Percentiles rank a stretch among this genome's conserved stretches.
These are phyloP conservation scores for Trachymyrmex septentrionalis DNA, from an alignment of 1,140 invertebrate species.

Conservation along the genomic window DNA sequence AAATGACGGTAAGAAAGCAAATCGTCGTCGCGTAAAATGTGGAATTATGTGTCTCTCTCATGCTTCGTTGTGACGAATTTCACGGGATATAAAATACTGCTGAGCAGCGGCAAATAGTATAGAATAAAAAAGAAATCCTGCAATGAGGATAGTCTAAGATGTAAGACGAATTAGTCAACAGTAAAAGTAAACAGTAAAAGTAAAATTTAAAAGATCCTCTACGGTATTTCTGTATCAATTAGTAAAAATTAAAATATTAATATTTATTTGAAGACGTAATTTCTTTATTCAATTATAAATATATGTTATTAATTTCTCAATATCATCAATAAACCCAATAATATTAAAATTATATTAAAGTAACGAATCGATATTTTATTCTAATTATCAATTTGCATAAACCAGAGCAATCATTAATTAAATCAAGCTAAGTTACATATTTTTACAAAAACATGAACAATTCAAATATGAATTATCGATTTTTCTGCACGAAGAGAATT, in stretches of 20 bases:
- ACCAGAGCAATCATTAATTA: constrained; percentile 10
- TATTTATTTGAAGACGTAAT: neutral
- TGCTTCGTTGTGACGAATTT: constrained; percentile 72
- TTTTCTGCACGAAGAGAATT: neutral
- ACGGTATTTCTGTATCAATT: neutral
- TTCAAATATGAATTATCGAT: neutral
- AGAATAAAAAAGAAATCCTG: constrained; percentile 39
- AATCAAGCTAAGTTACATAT: neutral
- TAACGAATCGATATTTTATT: neutral
- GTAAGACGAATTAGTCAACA: neutral
- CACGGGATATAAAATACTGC: constrained; percentile 71
- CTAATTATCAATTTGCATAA: neutral
- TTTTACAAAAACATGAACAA: neutral
- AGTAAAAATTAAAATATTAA: constrained; percentile 8
- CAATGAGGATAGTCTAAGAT: neutral
- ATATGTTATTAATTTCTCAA: neutral
- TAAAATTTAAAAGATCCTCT: constrained; percentile 30
- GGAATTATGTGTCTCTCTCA: constrained; percentile 56
- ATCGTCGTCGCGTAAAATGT: constrained; percentile 72
- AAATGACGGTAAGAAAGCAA: constrained; percentile 60
- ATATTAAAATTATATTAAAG: constrained; percentile 7
- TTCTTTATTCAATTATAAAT: neutral
- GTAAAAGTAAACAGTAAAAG: too few species aligned
- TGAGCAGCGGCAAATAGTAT: constrained; percentile 7
- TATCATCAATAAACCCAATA: neutral